phyloP scores from a whole-genome alignment of 2,888 invertebrate genomes.

The Spodoptera picta region DNA sequence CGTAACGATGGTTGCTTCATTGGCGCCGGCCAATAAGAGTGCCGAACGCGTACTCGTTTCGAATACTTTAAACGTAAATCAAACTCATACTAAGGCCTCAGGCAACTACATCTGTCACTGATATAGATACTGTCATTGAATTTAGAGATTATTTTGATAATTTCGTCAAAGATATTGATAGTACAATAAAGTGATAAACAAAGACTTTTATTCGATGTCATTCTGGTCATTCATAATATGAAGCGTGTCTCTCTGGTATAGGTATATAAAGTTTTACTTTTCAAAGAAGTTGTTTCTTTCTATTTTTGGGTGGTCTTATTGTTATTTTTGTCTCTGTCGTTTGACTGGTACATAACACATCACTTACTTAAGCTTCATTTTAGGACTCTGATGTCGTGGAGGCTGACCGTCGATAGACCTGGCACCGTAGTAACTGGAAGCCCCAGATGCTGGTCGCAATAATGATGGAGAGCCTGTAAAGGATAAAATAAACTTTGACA shows the following conservation, averaged over 20 bases:
- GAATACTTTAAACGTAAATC: too few species aligned
- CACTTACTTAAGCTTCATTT: conserved; percentile 96
- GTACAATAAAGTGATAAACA: too few species aligned
- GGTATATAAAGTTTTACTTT: too few species aligned
- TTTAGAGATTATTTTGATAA: not conserved
- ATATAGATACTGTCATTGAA: conserved; percentile 14
- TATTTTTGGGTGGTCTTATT: not conserved
- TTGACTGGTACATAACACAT: conserved; percentile 51
- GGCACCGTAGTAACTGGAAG: conserved; percentile 89
- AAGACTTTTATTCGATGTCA: too few species aligned
- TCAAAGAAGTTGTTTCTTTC: too few species aligned
- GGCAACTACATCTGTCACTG: too few species aligned
- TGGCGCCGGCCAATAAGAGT: too few species aligned
- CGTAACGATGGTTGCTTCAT: too few species aligned
- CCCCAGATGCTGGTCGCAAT: conserved; percentile 89
- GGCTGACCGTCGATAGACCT: conserved; percentile 89
- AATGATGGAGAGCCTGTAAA: conserved; percentile 88
- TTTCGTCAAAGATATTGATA: too few species aligned
- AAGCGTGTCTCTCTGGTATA: not conserved
- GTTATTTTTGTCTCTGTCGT: not conserved
- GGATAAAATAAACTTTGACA: not conserved
- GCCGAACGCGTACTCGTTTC: too few species aligned
- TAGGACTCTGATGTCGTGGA: conserved; percentile 94
- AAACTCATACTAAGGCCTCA: too few species aligned
- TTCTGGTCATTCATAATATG: not conserved